Conservation (phyloP, 2,888 invertebrate genomes). For the Labia minor region DNA sequence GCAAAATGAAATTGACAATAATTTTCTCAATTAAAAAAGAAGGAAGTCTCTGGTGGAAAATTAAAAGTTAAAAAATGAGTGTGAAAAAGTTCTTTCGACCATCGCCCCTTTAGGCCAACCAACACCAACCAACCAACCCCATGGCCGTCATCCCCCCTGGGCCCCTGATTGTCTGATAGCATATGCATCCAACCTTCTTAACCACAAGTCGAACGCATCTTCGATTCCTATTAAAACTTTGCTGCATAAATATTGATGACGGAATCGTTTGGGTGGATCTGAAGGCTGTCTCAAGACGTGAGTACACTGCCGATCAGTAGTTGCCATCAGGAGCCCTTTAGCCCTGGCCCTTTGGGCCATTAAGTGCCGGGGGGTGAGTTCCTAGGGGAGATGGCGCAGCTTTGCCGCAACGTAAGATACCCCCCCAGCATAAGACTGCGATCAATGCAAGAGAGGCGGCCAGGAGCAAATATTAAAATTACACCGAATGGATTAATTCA, state of each 20-base stretch:
- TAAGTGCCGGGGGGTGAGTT: neutral
- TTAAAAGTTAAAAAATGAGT: neutral
- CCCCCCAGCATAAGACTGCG: neutral
- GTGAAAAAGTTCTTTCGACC: neutral
- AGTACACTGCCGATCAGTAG: slow-evolving; percentile 5
- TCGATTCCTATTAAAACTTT: slow-evolving; percentile 13
- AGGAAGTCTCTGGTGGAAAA: neutral
- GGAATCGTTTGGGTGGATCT: slow-evolving; percentile 1
- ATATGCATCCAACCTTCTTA: neutral
- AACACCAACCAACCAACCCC: too few relatives aligned
- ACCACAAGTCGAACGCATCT: neutral
- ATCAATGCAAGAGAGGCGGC: neutral
- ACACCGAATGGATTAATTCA: neutral
- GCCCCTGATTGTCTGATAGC: neutral
- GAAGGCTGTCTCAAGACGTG: slow-evolving; percentile 2
- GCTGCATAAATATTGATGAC: slow-evolving; percentile 13
- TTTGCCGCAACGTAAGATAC: neutral
- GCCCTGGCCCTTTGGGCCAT: slow-evolving; percentile 13
- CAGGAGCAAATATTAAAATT: neutral
- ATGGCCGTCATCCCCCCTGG: too few relatives aligned
- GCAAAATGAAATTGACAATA: neutral
- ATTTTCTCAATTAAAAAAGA: neutral
- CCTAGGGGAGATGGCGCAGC: neutral
- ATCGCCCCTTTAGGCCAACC: too few relatives aligned
- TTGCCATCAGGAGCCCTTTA: neutral